Conservation (phyloP, 2,797 vertebrate species). For the Phoxinus dragarum region DNA sequence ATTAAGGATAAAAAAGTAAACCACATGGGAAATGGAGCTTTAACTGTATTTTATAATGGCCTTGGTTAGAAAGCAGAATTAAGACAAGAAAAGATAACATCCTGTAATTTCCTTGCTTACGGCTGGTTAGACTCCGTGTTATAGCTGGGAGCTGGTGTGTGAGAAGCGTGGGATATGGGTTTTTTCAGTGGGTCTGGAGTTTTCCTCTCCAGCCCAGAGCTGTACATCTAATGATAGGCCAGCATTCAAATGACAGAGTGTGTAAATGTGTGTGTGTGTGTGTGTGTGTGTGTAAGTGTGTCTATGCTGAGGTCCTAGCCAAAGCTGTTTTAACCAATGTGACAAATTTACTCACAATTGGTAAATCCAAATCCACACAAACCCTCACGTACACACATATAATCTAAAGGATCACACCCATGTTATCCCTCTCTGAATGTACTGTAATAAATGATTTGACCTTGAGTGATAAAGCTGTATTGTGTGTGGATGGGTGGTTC, state of each 20-base stretch:
- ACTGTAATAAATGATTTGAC: constrained; percentile 42
- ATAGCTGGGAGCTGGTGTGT: constrained; percentile 35
- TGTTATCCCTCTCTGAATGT: constrained; percentile 1
- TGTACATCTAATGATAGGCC: constrained; percentile 60
- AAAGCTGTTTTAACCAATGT: constrained; percentile 37
- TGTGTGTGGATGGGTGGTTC: constrained; percentile 46
- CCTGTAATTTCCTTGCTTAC: constrained; percentile 45
- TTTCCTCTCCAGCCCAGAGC: constrained; percentile 47
- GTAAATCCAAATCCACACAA: constrained; percentile 11
- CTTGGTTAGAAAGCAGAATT: constrained; percentile 44
- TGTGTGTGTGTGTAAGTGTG: neutral
- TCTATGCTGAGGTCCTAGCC: constrained; percentile 13
- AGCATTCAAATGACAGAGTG: constrained; percentile 56
- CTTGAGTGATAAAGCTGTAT: constrained; percentile 42
- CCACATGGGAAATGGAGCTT: constrained; percentile 21
- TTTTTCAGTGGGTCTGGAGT: constrained; percentile 50
- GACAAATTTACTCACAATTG: constrained; percentile 40
- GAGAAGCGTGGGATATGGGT: constrained; percentile 40
- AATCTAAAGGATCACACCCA: constrained; percentile 28
- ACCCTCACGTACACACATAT: neutral
- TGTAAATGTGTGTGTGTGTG: neutral
- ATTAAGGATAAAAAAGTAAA: constrained; percentile 6
- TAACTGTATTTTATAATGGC: constrained; percentile 25
- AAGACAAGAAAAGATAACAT: constrained; percentile 37
- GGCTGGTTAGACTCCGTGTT: constrained; percentile 36